phyloP scores from a whole-genome alignment of 2,888 invertebrate genomes.

The Caenorhabditis sulstoni region DNA sequence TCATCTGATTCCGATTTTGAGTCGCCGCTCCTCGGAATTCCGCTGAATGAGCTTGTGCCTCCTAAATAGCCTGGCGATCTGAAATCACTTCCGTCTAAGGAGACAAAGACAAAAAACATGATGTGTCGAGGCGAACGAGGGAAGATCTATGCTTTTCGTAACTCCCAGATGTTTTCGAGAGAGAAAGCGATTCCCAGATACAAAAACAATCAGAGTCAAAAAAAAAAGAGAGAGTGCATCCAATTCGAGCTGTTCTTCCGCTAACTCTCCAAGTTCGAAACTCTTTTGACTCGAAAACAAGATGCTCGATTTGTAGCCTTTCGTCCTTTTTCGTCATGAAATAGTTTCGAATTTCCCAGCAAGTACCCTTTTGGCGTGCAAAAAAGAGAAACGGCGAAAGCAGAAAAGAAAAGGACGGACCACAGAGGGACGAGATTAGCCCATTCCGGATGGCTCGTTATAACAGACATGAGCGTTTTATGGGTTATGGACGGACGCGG shows the following conservation, averaged over 20 bases:
- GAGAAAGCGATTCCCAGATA: neutral
- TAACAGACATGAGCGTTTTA: slow-evolving; percentile 39
- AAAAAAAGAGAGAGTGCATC: too few relatives aligned
- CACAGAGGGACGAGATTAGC: slow-evolving; percentile 24
- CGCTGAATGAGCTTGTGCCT: too few relatives aligned
- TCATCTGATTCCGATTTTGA: neutral
- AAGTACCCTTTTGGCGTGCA: neutral
- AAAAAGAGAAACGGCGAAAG: slow-evolving; percentile 8
- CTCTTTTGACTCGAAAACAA: too few relatives aligned
- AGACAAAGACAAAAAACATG: slow-evolving; percentile 4
- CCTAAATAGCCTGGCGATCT: neutral
- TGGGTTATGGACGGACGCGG: slow-evolving; percentile 8
- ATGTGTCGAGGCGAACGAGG: neutral
- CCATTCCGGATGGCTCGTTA: slow-evolving; percentile 32
- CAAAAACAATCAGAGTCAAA: too few relatives aligned
- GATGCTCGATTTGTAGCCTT: neutral
- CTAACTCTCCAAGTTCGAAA: slow-evolving; percentile 10
- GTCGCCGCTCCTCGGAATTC: too few relatives aligned
- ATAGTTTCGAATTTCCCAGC: slow-evolving; percentile 6
- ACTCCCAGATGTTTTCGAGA: neutral
- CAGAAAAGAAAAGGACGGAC: slow-evolving; percentile 3
- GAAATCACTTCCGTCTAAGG: slow-evolving; percentile 21
- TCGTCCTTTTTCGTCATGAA: neutral
- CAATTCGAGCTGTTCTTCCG: neutral
- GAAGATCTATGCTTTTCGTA: too few relatives aligned